These are phyloP conservation scores for Oceanodroma tethys DNA, from an alignment of 2,113 vertebrate genomes.

Conservation along the genomic window DNA sequence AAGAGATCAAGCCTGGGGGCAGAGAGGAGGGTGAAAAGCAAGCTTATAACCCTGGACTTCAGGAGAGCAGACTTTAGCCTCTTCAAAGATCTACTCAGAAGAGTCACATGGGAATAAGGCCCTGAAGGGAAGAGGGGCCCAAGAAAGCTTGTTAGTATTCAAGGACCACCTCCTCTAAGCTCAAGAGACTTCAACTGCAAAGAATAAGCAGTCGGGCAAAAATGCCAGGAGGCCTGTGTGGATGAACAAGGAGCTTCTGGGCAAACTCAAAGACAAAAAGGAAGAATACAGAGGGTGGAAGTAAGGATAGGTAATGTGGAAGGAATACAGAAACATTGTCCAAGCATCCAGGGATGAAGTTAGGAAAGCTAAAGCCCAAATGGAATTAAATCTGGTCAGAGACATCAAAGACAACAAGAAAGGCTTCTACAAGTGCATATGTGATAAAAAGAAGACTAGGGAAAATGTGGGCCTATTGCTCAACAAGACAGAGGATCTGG, in stretches of 20 bases:
- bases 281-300: background rate
- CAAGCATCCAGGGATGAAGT: background rate
- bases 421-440: background rate
- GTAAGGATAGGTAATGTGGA: background rate
- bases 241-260: background rate
- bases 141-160: background rate
- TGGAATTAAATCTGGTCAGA: background rate
- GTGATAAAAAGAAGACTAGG: background rate
- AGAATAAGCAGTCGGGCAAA: background rate
- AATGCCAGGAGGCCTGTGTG: background rate
- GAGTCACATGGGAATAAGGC: background rate
- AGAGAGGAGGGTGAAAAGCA: background rate
- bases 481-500: background rate
- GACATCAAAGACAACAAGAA: background rate
- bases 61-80: background rate
- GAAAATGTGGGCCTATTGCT: background rate
- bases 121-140: background rate
- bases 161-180: background rate
- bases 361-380: background rate
- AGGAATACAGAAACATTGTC: background rate
- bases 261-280: background rate
- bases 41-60: background rate
- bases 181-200: background rate
- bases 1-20: background rate
- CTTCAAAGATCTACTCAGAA: background rate